A percentile compares a stretch with the other conserved stretches of the same genome.
phyloP scores from a whole-genome alignment of 2,797 vertebrate genomes.

The Characodon lateralis region DNA sequence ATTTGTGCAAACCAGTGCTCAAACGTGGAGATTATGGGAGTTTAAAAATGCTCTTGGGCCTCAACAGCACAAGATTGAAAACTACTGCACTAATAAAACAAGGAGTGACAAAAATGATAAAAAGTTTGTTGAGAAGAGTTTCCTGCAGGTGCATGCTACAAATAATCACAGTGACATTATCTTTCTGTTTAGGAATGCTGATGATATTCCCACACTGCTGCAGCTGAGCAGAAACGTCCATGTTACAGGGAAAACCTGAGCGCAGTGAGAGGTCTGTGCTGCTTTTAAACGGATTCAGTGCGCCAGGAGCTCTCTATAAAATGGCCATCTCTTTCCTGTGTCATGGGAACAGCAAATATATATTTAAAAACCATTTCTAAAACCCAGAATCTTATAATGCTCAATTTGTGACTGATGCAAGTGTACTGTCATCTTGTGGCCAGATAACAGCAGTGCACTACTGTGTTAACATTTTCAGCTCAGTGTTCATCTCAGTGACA shows the following conservation, averaged over 20 bases:
- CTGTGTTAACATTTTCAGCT: constrained; percentile 14
- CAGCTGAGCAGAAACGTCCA: constrained; percentile 57
- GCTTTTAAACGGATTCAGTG: constrained; percentile 53
- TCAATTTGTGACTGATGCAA: constrained; percentile 22
- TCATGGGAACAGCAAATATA: constrained; percentile 10
- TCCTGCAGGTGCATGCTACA: constrained; percentile 77
- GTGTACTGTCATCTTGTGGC: constrained; percentile 66
- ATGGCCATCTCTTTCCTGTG: constrained; percentile 26
- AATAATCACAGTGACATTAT: constrained; percentile 81
- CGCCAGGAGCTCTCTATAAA: constrained; percentile 44
- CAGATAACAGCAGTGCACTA: constrained; percentile 33
- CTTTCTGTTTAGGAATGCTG: constrained; percentile 56
- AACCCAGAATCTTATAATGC: constrained; percentile 40
- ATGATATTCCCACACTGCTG: constrained; percentile 49
- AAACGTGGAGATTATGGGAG: constrained; percentile 1
- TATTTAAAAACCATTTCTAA: constrained; percentile 55
- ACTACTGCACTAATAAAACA: constrained; percentile 50
- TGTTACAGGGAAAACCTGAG: constrained; percentile 59
- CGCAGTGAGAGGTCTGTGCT: constrained; percentile 46
- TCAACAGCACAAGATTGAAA: constrained; percentile 41
- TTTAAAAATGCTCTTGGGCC: constrained; percentile 29
- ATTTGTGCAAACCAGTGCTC: constrained; percentile 44
- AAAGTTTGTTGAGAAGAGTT: constrained; percentile 49
- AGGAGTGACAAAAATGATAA: constrained; percentile 35
- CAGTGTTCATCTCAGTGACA: constrained; percentile 16